phyloP scores from a whole-genome alignment of 2,797 vertebrate species.

The Sparus aurata region DNA sequence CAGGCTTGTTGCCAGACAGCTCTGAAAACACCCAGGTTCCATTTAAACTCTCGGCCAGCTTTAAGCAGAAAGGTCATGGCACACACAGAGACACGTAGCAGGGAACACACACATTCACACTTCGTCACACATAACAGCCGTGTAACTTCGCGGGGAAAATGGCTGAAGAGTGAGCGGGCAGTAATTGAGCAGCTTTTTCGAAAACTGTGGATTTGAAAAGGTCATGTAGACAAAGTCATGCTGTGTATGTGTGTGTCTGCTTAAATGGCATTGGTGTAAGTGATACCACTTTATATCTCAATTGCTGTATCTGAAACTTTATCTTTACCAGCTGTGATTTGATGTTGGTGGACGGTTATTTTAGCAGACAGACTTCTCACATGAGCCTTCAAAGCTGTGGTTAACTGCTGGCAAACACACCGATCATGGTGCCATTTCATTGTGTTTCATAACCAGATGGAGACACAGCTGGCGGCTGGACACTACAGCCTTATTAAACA shows the following conservation, averaged over 20 bases:
- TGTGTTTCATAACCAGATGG: conserved; percentile 55
- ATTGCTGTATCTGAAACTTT: background rate
- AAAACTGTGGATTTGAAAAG: conserved; percentile 53
- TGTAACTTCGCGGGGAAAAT: conserved; percentile 15
- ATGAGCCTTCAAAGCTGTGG: conserved; percentile 10
- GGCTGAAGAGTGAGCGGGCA: conserved; percentile 22
- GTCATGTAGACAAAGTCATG: conserved; percentile 35
- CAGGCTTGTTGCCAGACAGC: conserved; percentile 46
- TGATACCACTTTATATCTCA: background rate
- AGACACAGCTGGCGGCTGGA: conserved; percentile 54
- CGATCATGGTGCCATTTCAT: conserved; percentile 27
- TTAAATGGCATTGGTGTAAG: background rate
- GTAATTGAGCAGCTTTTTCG: conserved; percentile 34
- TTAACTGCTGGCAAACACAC: conserved; percentile 37
- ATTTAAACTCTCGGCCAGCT: conserved; percentile 55
- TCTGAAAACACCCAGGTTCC: conserved; percentile 53
- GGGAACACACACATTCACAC: background rate
- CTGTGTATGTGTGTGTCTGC: conserved; percentile 1
- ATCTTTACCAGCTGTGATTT: background rate
- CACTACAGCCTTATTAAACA: conserved; percentile 48
- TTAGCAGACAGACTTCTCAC: background rate
- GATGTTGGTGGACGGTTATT: background rate
- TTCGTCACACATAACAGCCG: background rate
- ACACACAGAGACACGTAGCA: background rate
- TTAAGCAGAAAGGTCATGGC: conserved; percentile 63